Evolutionary conservation across 2,113 vertebrate species (phyloP).

Genomic region (Struthidea cinerea): DNA sequence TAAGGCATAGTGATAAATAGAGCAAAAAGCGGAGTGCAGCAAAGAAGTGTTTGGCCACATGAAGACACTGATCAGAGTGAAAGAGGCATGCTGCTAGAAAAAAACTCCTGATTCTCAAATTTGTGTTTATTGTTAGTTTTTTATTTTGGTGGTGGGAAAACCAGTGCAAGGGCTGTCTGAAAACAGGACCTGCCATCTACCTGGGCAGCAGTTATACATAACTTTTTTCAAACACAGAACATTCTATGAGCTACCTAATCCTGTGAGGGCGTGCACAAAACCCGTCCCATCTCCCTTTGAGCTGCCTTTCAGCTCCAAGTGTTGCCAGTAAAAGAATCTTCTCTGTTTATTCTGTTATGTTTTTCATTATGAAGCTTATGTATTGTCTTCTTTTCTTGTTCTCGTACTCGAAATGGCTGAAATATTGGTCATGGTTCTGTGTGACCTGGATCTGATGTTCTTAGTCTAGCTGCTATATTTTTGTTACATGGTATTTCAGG

Average conservation of each 20-base stretch:
- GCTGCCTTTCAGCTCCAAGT: slow-evolving; percentile 1
- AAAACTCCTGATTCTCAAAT: neutral
- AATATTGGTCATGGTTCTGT: slow-evolving; percentile 36
- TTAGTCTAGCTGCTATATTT: slow-evolving; percentile 38
- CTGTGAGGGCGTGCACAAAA: neutral
- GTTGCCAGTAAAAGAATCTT: slow-evolving; percentile 8
- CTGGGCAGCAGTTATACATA: neutral
- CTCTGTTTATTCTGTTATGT: slow-evolving; percentile 44
- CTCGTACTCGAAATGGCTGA: neutral
- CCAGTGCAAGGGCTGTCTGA: neutral
- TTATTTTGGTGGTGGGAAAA: neutral
- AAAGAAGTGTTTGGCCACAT: neutral
- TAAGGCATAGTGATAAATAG: neutral
- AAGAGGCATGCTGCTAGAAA: neutral
- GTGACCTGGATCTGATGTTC: slow-evolving; percentile 43
- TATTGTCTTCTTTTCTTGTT: slow-evolving; percentile 44
- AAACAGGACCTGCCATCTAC: neutral
- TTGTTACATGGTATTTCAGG: slow-evolving; percentile 22
- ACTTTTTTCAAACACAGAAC: neutral
- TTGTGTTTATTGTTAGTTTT: neutral
- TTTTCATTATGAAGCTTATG: slow-evolving; percentile 39
- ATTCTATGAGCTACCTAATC: neutral
- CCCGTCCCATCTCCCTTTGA: neutral
- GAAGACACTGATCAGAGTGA: neutral
- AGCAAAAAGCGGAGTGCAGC: neutral